Evolutionary conservation across 2,797 vertebrate genomes (phyloP).

Genomic region (Bradypodion ventrale): DNA sequence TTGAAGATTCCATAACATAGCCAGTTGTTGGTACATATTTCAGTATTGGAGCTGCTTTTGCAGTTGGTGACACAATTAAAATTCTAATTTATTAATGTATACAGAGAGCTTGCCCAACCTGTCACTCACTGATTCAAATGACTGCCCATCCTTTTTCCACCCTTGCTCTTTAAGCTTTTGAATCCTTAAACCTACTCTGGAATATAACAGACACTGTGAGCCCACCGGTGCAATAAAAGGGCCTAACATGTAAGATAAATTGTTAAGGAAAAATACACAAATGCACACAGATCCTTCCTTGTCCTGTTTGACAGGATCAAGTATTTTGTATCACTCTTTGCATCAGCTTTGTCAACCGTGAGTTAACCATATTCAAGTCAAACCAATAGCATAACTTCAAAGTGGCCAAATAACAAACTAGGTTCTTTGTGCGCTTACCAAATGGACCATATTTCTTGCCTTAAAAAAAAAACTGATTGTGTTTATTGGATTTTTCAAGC

Average conservation of each 20-base stretch:
- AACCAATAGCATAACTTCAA: background rate
- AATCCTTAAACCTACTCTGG: constrained; percentile 63
- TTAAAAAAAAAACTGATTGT: background rate
- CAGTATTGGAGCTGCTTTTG: constrained; percentile 86
- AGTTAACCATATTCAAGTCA: background rate
- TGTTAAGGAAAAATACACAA: constrained; percentile 50
- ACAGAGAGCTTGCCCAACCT: constrained; percentile 92
- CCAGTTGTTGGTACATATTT: constrained; percentile 92
- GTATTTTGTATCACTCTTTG: background rate
- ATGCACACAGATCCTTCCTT: constrained; percentile 8
- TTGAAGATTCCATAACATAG: constrained; percentile 86
- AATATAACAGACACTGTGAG: constrained; percentile 63
- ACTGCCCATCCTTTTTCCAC: constrained; percentile 77
- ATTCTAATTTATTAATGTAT: constrained; percentile 99
- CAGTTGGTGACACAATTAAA: constrained; percentile 96
- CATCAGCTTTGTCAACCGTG: constrained; percentile 37
- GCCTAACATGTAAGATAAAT: constrained; percentile 45
- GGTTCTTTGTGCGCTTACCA: constrained; percentile 46
- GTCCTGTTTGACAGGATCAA: constrained; percentile 18
- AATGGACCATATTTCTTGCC: constrained; percentile 36
- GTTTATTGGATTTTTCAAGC: constrained; percentile 14
- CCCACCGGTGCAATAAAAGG: constrained; percentile 57
- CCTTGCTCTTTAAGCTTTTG: constrained; percentile 72
- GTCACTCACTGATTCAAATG: constrained; percentile 94
- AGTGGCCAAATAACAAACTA: constrained; percentile 52